Base-by-base conservation (phyloP, 2,797 vertebrate genomes). In the Remorina albescens region DNA sequence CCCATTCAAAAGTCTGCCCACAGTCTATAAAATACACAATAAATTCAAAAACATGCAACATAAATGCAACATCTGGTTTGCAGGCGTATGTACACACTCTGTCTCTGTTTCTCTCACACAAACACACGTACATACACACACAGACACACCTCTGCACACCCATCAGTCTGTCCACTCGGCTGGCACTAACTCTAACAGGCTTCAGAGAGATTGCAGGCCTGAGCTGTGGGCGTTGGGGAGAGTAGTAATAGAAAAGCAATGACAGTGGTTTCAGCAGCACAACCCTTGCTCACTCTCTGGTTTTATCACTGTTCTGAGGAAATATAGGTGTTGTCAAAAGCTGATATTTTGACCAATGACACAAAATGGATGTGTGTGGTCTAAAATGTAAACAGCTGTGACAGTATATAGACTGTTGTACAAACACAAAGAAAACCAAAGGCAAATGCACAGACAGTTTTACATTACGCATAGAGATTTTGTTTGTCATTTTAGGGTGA, bases 121-220 rank as follows among this genome's bases (percentile, higher is more conserved):
- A 3, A 56, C 56, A 28, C 64, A 54, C 53, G 61, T 55, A 36
- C 62, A 54, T 63, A 65, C 61, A 61, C 67, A 61, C 82, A 47
- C 66, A 73, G 65, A 82, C 78, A 86, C 88, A 84, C 89, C 84
- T 88, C 81, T 81, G 79, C 91, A 91, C 92, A 85, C 85, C 93
- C 90, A 93, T 94, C 93, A 93, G 89, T 91, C 89, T 93, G 91
- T 92, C 90, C 92, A 92, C 83, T 94, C 92, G 81, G 88, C 91
- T 94, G 93, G 92, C 92, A 95, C 93, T 95, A 95, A 95, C 93
- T 91, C 92, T 91, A 95, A 95, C 94, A 93, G 94, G 93, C 92
- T 95, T 94, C 86, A 92, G 89, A 94, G 90, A 94, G 93, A 94
- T 94, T 93, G 94, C 92, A 91, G 92, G 89, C 86, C 93, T 82